Conservation (phyloP, 2,797 vertebrate species). For the Catamblyrhynchus diadema region DNA sequence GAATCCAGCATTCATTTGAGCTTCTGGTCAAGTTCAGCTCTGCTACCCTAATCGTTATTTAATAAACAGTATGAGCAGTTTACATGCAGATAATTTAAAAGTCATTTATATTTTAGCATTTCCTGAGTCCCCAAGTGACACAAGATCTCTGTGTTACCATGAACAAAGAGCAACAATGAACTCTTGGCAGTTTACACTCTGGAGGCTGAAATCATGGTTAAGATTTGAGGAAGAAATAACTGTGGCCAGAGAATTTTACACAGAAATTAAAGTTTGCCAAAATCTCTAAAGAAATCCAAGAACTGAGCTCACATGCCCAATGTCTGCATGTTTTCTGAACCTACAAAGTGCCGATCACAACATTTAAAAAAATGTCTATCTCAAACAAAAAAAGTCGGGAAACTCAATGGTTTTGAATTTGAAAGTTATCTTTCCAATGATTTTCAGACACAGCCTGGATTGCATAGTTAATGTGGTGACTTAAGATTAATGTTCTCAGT, state of each 20-base stretch:
- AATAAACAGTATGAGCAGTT: constrained; percentile 23
- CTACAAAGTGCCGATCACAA: not conserved
- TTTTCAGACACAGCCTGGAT: not conserved
- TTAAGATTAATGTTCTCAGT: not conserved
- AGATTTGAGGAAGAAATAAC: not conserved
- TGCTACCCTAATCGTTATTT: constrained; percentile 13
- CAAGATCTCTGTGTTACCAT: not conserved
- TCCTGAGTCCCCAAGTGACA: not conserved
- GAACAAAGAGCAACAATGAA: not conserved
- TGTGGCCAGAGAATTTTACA: not conserved
- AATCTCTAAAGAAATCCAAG: not conserved
- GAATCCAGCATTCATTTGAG: constrained; percentile 7
- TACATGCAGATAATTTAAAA: not conserved
- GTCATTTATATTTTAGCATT: not conserved
- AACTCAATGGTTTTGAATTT: not conserved
- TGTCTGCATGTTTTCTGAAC: not conserved
- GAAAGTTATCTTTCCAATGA: not conserved
- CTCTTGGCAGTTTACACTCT: not conserved
- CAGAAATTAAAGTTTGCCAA: not conserved
- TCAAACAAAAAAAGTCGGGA: not conserved
- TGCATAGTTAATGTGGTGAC: not conserved
- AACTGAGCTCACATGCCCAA: not conserved
- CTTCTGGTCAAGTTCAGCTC: constrained; percentile 51
- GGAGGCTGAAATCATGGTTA: not conserved
- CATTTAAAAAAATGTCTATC: not conserved